Conservation (phyloP, 1,140 invertebrate species). For the Mactra quadrangularis region DNA sequence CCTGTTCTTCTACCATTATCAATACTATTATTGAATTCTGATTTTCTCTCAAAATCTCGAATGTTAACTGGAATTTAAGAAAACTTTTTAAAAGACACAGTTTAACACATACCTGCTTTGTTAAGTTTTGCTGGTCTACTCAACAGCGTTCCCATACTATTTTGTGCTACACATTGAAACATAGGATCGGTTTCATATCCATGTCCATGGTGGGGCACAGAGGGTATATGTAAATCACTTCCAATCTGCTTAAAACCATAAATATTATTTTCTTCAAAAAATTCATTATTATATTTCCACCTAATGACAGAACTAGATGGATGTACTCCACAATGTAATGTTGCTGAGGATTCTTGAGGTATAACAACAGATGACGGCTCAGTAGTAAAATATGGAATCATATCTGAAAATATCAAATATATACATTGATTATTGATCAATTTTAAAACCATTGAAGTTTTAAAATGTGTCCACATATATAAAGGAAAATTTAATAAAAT, state of each 20-base stretch:
- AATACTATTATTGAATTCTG: too few species aligned
- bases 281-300: slow-evolving; percentile 51
- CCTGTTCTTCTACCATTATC: too few species aligned
- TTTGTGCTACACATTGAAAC: slow-evolving; percentile 52
- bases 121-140: slow-evolving; percentile 42
- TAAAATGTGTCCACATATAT: background rate
- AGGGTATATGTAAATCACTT: slow-evolving; percentile 10
- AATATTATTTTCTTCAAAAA: slow-evolving; percentile 37
- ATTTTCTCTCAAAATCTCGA: too few species aligned
- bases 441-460: background rate
- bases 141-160: slow-evolving; percentile 29
- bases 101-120: slow-evolving; percentile 62
- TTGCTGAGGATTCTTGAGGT: slow-evolving; percentile 34
- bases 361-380: slow-evolving; percentile 54
- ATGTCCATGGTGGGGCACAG: slow-evolving; percentile 9
- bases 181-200: background rate
- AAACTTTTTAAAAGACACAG: too few species aligned
- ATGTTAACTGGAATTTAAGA: too few species aligned
- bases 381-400: slow-evolving; percentile 57
- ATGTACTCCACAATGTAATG: slow-evolving; percentile 39
- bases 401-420: slow-evolving; percentile 55
- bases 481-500: background rate
- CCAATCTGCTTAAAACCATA: slow-evolving; percentile 44
- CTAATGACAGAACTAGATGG: slow-evolving; percentile 27
- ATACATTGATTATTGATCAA: too few species aligned